These are phyloP conservation scores for Merluccius polli DNA, from an alignment of 2,797 vertebrate genomes.

Conservation along the genomic window DNA sequence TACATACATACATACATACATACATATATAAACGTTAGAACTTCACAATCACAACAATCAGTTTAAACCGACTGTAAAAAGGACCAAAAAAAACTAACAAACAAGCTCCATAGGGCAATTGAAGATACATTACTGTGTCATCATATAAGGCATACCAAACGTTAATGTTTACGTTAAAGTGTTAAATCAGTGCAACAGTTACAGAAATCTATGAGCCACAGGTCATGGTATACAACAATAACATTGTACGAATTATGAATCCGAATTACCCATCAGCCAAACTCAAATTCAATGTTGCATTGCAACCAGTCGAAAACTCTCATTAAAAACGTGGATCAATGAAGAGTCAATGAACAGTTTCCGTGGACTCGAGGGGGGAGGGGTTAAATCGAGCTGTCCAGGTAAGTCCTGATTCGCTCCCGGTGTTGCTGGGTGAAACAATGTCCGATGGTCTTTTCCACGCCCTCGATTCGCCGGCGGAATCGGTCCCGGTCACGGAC, in stretches of 20 bases:
- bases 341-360: conserved; percentile 37
- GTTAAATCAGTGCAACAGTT: conserved; percentile 67
- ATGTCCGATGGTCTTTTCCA: conserved; percentile 60
- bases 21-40: no score
- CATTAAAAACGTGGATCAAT: conserved; percentile 33
- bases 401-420: conserved; percentile 44
- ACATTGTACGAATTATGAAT: background rate
- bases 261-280: conserved; percentile 37
- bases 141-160: conserved; percentile 66
- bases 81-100: conserved; percentile 14
- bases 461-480: conserved; percentile 61
- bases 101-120: conserved; percentile 56
- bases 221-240: conserved; percentile 55
- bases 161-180: conserved; percentile 57
- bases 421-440: conserved; percentile 66
- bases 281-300: conserved; percentile 63
- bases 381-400: conserved; percentile 40
- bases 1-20: no score
- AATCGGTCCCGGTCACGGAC: conserved; percentile 74
- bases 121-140: conserved; percentile 68
- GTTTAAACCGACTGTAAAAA: conserved; percentile 35
- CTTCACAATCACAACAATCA: conserved; percentile 17
- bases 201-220: conserved; percentile 44
- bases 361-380: conserved; percentile 19
- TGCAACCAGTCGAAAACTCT: conserved; percentile 60